phyloP scores from a whole-genome alignment of 2,888 invertebrate species.

The Zaprionus lineosus region DNA sequence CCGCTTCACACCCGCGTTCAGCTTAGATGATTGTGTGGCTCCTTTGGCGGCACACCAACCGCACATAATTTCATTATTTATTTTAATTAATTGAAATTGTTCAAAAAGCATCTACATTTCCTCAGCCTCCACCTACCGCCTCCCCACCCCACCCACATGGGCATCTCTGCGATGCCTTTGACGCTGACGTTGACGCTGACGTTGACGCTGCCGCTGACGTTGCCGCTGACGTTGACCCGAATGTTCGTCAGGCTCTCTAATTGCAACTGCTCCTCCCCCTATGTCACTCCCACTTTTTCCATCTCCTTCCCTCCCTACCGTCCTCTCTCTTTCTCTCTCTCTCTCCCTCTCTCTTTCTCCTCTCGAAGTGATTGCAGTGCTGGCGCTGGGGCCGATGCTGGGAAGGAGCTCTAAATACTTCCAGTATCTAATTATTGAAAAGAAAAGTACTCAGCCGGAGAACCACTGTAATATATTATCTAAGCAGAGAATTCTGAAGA shows the following conservation, averaged over 20 bases:
- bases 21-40: slow-evolving; percentile 2
- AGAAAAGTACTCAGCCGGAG: slow-evolving; percentile 9
- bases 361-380: no score
- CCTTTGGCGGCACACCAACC: slow-evolving; percentile 14
- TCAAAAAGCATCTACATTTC: slow-evolving; percentile 37
- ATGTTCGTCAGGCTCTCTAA: slow-evolving; percentile 44
- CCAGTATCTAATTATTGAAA: slow-evolving; percentile 26
- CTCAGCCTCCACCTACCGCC: not conserved
- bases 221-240: slow-evolving; percentile 46
- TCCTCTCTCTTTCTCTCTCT: no score
- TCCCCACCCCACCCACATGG: not conserved
- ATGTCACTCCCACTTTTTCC: no score
- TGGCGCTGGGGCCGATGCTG: not conserved
- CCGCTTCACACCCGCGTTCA: no score
- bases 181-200: not conserved
- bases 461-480: not conserved
- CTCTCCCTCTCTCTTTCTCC: no score
- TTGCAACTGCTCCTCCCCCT: slow-evolving; percentile 50
- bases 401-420: slow-evolving; percentile 2
- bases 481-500: not conserved
- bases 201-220: slow-evolving; percentile 31
- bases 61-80: slow-evolving; percentile 64
- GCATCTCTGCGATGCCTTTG: not conserved
- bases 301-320: no score
- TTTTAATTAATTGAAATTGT: slow-evolving; percentile 71